These are phyloP conservation scores for Antheraea assamensis DNA, from an alignment of 2,888 invertebrate species.

Conservation along the genomic window DNA sequence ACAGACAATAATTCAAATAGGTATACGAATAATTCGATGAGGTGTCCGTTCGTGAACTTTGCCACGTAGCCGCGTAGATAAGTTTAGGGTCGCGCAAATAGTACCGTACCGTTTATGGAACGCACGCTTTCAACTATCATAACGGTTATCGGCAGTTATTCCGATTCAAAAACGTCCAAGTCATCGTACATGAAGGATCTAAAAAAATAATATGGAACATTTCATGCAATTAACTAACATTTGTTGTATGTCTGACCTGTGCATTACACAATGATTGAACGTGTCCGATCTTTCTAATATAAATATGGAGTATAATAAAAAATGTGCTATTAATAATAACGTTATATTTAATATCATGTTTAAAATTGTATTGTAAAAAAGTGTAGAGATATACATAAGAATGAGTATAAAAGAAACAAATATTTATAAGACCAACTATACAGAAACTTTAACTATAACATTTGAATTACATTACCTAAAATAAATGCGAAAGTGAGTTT, in stretches of 20 bases:
- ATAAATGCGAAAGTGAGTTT: too few species aligned
- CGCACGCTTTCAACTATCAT: neutral
- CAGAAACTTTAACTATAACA: too few species aligned
- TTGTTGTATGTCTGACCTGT: neutral
- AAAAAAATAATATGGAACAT: neutral
- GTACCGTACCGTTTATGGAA: neutral
- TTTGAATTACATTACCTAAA: too few species aligned
- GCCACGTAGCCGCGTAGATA: neutral
- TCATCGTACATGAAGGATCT: neutral
- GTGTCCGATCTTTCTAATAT: neutral
- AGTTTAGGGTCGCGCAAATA: neutral
- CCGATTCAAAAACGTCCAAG: neutral
- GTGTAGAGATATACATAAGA: too few species aligned
- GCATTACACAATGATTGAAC: neutral
- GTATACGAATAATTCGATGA: constrained; percentile 3
- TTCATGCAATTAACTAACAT: neutral
- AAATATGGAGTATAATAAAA: neutral
- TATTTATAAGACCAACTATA: too few species aligned
- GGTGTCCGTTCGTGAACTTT: constrained; percentile 2
- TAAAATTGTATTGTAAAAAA: too few species aligned
- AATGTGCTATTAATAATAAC: too few species aligned
- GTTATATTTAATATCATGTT: too few species aligned
- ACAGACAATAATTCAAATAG: neutral
- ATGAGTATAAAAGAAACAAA: too few species aligned
- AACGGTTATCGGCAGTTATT: neutral